Percentiles rank a stretch among this genome's conserved stretches.
Conservation (phyloP, 2,888 invertebrate species). For the Deilephila porcellus region DNA sequence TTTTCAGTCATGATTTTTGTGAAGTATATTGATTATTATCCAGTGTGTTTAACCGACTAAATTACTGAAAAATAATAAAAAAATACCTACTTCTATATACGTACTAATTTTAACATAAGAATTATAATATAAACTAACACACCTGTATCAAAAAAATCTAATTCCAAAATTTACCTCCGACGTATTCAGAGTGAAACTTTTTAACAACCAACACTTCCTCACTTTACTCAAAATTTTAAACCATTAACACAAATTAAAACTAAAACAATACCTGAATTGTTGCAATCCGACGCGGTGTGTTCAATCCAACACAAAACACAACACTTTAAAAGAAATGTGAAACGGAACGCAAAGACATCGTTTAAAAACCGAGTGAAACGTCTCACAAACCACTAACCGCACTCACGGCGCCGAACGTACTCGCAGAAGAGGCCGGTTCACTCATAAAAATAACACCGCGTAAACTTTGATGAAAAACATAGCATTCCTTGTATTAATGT, state of each 20-base stretch:
- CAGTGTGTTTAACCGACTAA: neutral
- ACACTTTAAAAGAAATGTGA: constrained; percentile 32
- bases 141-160: neutral
- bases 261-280: constrained; percentile 36
- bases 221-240: neutral
- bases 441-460: constrained; percentile 70
- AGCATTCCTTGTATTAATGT: constrained; percentile 55
- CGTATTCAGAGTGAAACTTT: neutral
- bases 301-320: constrained; percentile 21
- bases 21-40: too few relatives aligned
- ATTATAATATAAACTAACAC: neutral
- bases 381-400: constrained; percentile 35
- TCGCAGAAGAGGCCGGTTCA: constrained; percentile 54
- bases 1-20: too few relatives aligned
- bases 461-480: constrained; percentile 61
- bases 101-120: neutral
- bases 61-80: neutral
- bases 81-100: neutral
- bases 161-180: too few relatives aligned
- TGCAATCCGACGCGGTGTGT: constrained; percentile 28
- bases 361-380: constrained; percentile 29
- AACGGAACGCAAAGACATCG: constrained; percentile 32
- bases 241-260: neutral
- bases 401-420: constrained; percentile 35
- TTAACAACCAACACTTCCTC: neutral